phyloP scores from a whole-genome alignment of 2,888 invertebrate genomes.

The Glomeris marginata region DNA sequence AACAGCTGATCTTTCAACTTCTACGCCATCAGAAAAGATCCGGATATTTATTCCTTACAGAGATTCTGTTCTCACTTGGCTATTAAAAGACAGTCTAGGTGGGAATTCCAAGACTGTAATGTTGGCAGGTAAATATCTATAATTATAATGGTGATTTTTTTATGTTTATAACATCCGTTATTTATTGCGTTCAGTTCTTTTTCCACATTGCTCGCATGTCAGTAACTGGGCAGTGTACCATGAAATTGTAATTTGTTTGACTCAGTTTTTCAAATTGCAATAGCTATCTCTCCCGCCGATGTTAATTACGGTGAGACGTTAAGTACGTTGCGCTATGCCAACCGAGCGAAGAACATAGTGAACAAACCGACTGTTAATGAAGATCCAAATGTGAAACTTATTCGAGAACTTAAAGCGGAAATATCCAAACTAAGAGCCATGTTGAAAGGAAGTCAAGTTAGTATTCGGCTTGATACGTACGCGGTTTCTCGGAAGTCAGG shows the following conservation, averaged over 20 bases:
- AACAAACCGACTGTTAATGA: constrained; percentile 84
- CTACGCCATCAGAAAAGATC: neutral
- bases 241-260: neutral
- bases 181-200: neutral
- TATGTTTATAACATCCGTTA: neutral
- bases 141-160: constrained; percentile 3
- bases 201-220: neutral
- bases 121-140: constrained; percentile 48
- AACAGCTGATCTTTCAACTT: constrained; percentile 9
- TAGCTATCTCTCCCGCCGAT: constrained; percentile 54
- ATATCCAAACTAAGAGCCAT: constrained; percentile 63
- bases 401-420: constrained; percentile 67
- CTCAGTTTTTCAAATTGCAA: constrained; percentile 2
- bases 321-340: constrained; percentile 71
- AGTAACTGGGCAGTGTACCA: too few relatives aligned
- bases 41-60: constrained; percentile 65
- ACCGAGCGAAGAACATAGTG: constrained; percentile 78
- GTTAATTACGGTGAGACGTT: constrained; percentile 77
- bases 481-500: too few relatives aligned
- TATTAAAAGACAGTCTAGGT: constrained; percentile 72
- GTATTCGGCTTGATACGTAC: neutral
- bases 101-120: constrained; percentile 84
- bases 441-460: constrained; percentile 34
- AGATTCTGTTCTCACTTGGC: constrained; percentile 75
- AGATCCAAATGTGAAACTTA: constrained; percentile 74